These are phyloP conservation scores for Leontocebus nigricollis DNA, from an alignment of 2,797 vertebrate genomes.

Conservation along the genomic window DNA sequence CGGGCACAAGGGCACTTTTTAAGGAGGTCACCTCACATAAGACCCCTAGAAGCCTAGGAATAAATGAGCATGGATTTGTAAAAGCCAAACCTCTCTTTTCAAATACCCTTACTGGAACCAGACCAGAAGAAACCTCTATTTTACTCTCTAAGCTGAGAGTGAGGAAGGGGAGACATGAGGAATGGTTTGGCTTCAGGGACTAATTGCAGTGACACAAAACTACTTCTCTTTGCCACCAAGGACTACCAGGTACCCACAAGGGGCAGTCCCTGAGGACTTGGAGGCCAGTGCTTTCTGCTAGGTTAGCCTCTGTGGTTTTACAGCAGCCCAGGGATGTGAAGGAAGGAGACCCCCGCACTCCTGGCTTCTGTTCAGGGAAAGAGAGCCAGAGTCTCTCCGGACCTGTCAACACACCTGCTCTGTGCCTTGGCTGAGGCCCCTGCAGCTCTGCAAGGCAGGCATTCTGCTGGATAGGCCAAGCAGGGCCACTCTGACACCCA, in stretches of 20 bases:
- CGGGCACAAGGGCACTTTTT: not conserved
- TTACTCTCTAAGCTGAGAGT: not conserved
- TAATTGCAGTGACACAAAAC: not conserved
- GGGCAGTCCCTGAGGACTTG: not conserved
- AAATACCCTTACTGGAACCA: not conserved
- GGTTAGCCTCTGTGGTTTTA: not conserved
- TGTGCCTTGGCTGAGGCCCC: not conserved
- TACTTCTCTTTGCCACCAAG: not conserved
- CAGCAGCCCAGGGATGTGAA: not conserved
- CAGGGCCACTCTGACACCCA: not conserved
- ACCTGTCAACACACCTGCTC: not conserved
- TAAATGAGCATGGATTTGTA: not conserved
- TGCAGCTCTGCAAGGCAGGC: not conserved
- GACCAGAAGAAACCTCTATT: not conserved
- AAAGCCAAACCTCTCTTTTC: not conserved
- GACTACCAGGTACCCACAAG: not conserved
- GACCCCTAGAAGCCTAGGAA: not conserved
- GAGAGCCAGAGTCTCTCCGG: not conserved
- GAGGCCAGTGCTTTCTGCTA: not conserved
- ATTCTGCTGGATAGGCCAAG: not conserved
- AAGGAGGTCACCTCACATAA: not conserved
- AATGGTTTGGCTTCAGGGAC: not conserved
- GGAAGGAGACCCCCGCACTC: not conserved
- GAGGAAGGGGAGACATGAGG: not conserved
- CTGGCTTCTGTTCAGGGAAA: not conserved